Percentiles rank a stretch among this genome's conserved stretches.
Conservation (phyloP, 2,113 vertebrate genomes). For the Ictalurus punctatus region DNA sequence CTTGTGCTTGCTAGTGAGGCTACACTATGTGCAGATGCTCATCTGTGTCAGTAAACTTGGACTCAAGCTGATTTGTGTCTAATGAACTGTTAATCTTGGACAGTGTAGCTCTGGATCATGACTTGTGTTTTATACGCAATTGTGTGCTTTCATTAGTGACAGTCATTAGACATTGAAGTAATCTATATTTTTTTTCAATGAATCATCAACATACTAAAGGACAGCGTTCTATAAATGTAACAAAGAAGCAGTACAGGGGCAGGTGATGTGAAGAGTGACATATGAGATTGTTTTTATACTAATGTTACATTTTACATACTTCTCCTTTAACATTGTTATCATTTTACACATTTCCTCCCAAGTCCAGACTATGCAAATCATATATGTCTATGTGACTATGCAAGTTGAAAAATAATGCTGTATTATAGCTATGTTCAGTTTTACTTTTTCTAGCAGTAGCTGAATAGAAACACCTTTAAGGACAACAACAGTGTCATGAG, state of each 20-base stretch:
- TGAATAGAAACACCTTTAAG: slow-evolving; percentile 48
- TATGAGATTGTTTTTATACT: background rate
- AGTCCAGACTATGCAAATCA: slow-evolving; percentile 6
- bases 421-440: slow-evolving; percentile 14
- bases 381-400: background rate
- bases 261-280: background rate
- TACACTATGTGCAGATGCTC: slow-evolving; percentile 24
- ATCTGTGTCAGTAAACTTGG: slow-evolving; percentile 24
- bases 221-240: slow-evolving; percentile 3
- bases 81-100: slow-evolving; percentile 2
- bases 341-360: background rate
- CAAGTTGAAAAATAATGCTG: slow-evolving; percentile 11
- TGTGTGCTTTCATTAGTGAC: slow-evolving; percentile 45
- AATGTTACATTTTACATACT: background rate
- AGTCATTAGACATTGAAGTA: slow-evolving; percentile 28
- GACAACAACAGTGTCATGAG: slow-evolving; percentile 44
- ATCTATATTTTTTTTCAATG: slow-evolving; percentile 3
- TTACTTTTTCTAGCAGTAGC: slow-evolving; percentile 22
- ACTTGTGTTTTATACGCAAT: slow-evolving; percentile 40
- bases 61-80: slow-evolving; percentile 13
- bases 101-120: slow-evolving; percentile 18
- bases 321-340: background rate
- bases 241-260: slow-evolving; percentile 21
- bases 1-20: slow-evolving; percentile 43
- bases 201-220: background rate